A percentile compares a stretch with the other conserved stretches of the same genome.
Evolutionary conservation across 2,797 vertebrate genomes (phyloP).

Genomic region (Pantherophis vulpinus): DNA sequence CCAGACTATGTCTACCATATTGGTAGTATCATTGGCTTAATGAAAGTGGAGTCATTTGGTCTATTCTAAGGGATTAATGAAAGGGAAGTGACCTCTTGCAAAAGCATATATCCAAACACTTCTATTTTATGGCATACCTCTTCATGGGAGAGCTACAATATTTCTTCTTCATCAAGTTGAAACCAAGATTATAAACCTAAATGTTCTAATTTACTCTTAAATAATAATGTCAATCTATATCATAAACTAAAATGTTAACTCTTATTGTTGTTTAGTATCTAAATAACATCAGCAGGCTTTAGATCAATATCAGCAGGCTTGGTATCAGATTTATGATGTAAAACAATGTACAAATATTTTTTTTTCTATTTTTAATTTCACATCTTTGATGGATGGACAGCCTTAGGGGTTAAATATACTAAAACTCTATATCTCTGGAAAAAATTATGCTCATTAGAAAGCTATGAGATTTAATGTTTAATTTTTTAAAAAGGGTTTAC

Average conservation of each 20-base stretch:
- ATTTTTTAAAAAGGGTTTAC: background rate
- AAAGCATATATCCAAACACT: background rate
- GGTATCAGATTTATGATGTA: background rate
- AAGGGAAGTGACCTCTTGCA: background rate
- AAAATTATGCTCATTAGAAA: background rate
- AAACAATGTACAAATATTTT: background rate
- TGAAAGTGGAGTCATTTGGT: background rate
- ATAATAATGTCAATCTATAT: background rate
- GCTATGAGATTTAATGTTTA: background rate
- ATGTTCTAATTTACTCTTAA: background rate
- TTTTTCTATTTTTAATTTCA: background rate
- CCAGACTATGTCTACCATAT: background rate
- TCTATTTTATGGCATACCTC: background rate
- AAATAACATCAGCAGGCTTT: background rate
- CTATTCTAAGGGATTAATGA: background rate
- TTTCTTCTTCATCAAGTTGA: background rate
- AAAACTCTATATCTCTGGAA: no score
- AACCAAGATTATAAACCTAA: background rate
- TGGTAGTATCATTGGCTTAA: background rate
- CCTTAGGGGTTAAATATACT: no score
- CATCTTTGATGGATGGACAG: background rate
- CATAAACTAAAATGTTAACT: background rate
- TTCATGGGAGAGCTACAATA: background rate
- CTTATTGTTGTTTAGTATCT: background rate
- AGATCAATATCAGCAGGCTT: background rate